Evolutionary conservation across 2,113 vertebrate genomes (phyloP), one percentile per base, ranked within the genome.

Genomic region (Irena cyanogastra): DNA sequence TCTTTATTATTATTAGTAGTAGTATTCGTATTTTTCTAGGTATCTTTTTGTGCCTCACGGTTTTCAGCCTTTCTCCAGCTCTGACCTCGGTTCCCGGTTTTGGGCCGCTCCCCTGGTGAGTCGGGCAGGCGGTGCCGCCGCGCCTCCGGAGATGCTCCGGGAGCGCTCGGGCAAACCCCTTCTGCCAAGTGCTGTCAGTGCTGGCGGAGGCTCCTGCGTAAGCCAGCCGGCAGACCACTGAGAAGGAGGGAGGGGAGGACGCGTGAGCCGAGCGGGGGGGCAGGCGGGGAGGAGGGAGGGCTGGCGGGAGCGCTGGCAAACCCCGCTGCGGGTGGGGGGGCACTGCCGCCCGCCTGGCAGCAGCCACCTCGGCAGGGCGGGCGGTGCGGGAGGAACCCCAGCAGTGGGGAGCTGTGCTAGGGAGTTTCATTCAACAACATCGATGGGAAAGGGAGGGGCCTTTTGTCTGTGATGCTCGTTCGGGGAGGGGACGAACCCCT

Each of bases 181-280:
- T 77, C 94, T 76, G 87, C 54, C 45, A 86, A 83, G 35, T 68
- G 91, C 87, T 92, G 82, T 78, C 89, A 87, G 92, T 7, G 95
- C 91, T 83, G 80, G 94, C 96, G 94, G 96, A 83, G 63, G 92
- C 96, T 87, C 95, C 95, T 97, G 95, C 95, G 94, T 86, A 96
- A 91, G 93, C 92, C 93, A 83, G 85, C 85, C 71, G 79, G 85
- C 87, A 63, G 94, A 95, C 92, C 87, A 80, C 94, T 90, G 86
- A 91, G 78, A 82, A 75, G 56, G 77, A 82, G 83, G 66, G 82
- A 72, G 92, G 41, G 45, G 47, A 79, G 90, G 63, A 93, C 85
- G 84, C 30, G 15, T 57, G 96, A 93, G 91, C 57, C 27, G 89
- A 63, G 72, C 22, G 65, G 80, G 89, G 71, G 72, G 86, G 78